Evolutionary conservation across 2,888 invertebrate species (phyloP).

Genomic region (Psylliodes chrysocephalus): DNA sequence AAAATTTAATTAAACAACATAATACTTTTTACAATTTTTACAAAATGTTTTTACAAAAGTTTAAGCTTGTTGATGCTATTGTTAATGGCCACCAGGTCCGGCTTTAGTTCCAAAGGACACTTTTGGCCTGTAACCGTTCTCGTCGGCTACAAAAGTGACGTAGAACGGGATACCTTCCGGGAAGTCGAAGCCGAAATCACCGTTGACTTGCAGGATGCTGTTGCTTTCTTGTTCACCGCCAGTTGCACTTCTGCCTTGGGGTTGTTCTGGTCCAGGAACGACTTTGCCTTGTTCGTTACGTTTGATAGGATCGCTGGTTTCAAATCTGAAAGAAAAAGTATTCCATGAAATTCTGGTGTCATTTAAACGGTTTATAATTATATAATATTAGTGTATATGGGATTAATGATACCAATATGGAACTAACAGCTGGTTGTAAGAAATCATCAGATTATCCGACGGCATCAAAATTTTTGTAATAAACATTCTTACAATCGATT

Average conservation of each 20-base stretch:
- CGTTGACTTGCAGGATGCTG: conserved; percentile 65
- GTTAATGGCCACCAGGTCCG: not conserved
- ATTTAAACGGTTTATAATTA: no score
- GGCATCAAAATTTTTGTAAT: no score
- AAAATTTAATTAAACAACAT: not conserved
- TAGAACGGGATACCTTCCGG: conserved; percentile 71
- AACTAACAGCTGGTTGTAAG: no score
- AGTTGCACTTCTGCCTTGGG: conserved; percentile 1
- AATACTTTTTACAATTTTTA: not conserved
- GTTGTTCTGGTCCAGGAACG: conserved; percentile 56
- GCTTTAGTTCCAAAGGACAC: conserved; percentile 56
- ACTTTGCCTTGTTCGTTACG: conserved; percentile 65
- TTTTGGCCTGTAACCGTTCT: conserved; percentile 79
- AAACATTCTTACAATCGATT: no score
- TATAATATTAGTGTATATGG: no score
- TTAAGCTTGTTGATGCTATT: not conserved
- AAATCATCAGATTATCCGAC: no score
- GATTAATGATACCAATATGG: no score
- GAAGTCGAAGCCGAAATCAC: conserved; percentile 67
- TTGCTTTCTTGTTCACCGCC: conserved; percentile 34
- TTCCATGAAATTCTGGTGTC: no score
- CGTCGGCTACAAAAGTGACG: conserved; percentile 79
- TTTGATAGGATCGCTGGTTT: conserved; percentile 26
- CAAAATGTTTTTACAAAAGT: not conserved
- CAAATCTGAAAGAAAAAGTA: conserved; percentile 24